These are phyloP conservation scores for Lepus townsendii DNA, from an alignment of 2,797 vertebrate genomes.

Conservation along the genomic window DNA sequence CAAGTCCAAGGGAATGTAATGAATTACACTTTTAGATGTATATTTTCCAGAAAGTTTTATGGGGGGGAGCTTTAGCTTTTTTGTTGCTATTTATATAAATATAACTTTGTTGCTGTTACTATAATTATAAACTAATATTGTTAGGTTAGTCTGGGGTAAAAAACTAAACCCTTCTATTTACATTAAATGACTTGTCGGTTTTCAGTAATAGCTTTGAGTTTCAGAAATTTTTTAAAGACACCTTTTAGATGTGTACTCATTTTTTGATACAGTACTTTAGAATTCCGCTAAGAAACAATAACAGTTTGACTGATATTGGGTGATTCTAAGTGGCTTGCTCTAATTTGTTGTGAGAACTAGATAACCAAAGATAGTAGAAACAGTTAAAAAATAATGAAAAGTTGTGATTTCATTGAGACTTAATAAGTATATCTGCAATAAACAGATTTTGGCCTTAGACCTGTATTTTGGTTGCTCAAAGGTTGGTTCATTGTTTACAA, in stretches of 20 bases:
- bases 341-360: conserved; percentile 45
- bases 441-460: neutral
- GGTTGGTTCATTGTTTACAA: conserved; percentile 45
- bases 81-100: conserved; percentile 44
- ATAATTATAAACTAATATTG: neutral
- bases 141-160: neutral
- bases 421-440: neutral
- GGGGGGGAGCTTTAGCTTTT: neutral
- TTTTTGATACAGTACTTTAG: neutral
- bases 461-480: neutral
- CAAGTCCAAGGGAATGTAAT: conserved; percentile 14
- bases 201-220: conserved; percentile 37
- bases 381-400: conserved; percentile 17
- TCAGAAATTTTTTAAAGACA: neutral
- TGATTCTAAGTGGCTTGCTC: conserved; percentile 14
- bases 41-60: conserved; percentile 46
- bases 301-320: neutral
- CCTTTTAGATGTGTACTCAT: too few relatives aligned
- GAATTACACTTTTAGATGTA: neutral
- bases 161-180: conserved; percentile 50
- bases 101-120: conserved; percentile 25
- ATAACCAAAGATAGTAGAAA: conserved; percentile 29
- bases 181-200: conserved; percentile 35
- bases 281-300: conserved; percentile 52
- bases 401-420: conserved; percentile 28